A percentile compares a stretch with the other conserved stretches of the same genome.
These are phyloP conservation scores for Nannoperca obscura DNA, from an alignment of 2,797 vertebrate genomes.

Conservation along the genomic window DNA sequence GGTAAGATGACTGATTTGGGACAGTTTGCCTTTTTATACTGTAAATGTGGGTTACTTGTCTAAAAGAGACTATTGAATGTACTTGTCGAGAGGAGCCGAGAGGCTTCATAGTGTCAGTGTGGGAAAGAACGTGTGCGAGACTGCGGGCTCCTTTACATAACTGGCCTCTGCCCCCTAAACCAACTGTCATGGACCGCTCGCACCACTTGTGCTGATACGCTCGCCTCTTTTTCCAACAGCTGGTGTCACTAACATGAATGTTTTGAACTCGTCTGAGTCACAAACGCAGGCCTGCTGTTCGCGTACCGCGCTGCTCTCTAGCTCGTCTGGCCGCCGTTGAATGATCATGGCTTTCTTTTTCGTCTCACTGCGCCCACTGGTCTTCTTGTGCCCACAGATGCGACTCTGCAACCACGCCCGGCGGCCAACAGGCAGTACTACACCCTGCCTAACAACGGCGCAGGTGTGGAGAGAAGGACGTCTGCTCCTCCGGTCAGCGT, in stretches of 20 bases:
- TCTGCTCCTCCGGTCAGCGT: constrained; percentile 81
- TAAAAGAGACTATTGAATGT: constrained; percentile 51
- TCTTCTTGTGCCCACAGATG: constrained; percentile 83
- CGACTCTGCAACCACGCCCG: constrained; percentile 89
- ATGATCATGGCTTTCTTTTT: constrained; percentile 28
- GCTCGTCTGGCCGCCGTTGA: constrained; percentile 20
- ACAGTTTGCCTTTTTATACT: constrained; percentile 49
- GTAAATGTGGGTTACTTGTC: constrained; percentile 63
- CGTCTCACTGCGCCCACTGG: background rate
- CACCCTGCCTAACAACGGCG: constrained; percentile 86
- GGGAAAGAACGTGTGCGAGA: constrained; percentile 69
- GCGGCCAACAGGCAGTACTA: constrained; percentile 92
- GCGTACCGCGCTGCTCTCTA: background rate
- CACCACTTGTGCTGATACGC: constrained; percentile 43
- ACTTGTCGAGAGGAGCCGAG: constrained; percentile 46
- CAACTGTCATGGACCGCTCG: constrained; percentile 46
- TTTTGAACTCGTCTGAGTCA: constrained; percentile 37
- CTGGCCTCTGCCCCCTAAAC: constrained; percentile 66
- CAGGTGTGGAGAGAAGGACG: constrained; percentile 88
- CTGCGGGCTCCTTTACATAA: constrained; percentile 65
- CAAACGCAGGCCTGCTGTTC: constrained; percentile 28
- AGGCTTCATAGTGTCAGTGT: constrained; percentile 57
- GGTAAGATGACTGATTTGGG: constrained; percentile 51
- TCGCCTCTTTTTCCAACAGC: constrained; percentile 60
- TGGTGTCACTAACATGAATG: constrained; percentile 41